phyloP scores from a whole-genome alignment of 1,140 invertebrate genomes.

The Drosophila nebulosa region DNA sequence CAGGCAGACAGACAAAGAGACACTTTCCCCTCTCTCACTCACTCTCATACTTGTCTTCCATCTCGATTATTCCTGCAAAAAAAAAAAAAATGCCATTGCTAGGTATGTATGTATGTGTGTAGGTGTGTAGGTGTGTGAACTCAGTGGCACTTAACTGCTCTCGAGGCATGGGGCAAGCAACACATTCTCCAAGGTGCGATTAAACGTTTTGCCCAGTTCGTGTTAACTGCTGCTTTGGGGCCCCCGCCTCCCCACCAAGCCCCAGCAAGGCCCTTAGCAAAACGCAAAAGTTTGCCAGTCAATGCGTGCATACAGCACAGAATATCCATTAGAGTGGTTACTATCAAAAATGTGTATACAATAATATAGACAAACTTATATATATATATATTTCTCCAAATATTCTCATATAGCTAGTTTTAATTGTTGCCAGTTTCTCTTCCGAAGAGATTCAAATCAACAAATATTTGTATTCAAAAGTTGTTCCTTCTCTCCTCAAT shows the following conservation, averaged over 20 bases:
- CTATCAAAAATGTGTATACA: slow-evolving; percentile 21
- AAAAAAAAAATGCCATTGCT: no score
- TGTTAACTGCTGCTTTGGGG: slow-evolving; percentile 43
- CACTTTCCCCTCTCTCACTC: no score
- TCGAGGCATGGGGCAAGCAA: slow-evolving; percentile 1
- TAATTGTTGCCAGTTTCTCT: no score
- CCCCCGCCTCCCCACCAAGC: no score
- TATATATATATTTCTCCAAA: slow-evolving; percentile 7
- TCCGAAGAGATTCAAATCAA: no score
- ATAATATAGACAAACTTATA: slow-evolving; percentile 25
- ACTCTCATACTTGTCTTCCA: neutral
- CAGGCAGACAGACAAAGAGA: no score
- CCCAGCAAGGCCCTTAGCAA: neutral
- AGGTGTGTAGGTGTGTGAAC: neutral
- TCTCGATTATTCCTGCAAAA: neutral
- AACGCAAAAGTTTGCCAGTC: slow-evolving; percentile 24
- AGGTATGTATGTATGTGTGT: neutral
- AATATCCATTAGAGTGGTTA: neutral
- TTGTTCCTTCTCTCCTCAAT: no score
- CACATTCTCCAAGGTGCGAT: slow-evolving; percentile 34
- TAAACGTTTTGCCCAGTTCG: slow-evolving; percentile 23
- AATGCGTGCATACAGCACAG: neutral
- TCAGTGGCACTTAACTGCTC: slow-evolving; percentile 5
- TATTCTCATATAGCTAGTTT: neutral
- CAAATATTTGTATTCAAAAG: no score